These are phyloP conservation scores for Drosophila atripex DNA, from an alignment of 2,888 invertebrate genomes.

Conservation along the genomic window DNA sequence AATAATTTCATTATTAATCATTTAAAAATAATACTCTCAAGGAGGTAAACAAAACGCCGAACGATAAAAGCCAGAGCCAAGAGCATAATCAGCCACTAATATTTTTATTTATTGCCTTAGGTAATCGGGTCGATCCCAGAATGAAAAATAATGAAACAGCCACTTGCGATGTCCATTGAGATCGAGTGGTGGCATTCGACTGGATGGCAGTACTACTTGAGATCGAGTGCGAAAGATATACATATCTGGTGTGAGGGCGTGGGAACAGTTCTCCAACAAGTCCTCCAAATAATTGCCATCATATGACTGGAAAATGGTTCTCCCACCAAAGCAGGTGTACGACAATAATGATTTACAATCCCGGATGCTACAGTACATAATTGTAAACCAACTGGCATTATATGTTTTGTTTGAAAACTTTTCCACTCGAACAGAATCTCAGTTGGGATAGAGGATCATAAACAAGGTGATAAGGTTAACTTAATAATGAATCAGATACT, in stretches of 20 bases:
- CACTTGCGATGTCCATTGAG: constrained; percentile 36
- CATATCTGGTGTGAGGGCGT: constrained; percentile 15
- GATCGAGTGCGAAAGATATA: constrained; percentile 21
- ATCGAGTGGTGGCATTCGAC: constrained; percentile 37
- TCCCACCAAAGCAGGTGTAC: too few relatives aligned
- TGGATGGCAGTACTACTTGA: constrained; percentile 33
- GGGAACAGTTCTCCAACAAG: constrained; percentile 19
- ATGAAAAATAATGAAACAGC: constrained; percentile 11
- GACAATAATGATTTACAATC: constrained; percentile 8
- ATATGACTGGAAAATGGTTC: not conserved
- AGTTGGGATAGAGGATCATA: constrained; percentile 5
- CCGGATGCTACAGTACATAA: not conserved
- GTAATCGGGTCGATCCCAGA: constrained; percentile 24
- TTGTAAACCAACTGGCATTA: not conserved
- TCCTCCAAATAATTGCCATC: not conserved
- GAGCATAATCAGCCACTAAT: constrained; percentile 24
- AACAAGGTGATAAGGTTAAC: constrained; percentile 9
- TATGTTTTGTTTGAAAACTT: constrained; percentile 8
- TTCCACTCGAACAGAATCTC: too few relatives aligned
- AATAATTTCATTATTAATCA: constrained; percentile 4
- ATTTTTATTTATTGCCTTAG: constrained; percentile 31
- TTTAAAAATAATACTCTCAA: constrained; percentile 17
- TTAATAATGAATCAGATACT: not conserved
- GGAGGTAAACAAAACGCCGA: constrained; percentile 28
- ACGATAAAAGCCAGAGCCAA: constrained; percentile 4